A percentile compares a stretch with the other conserved stretches of the same genome.
Evolutionary conservation across 2,888 invertebrate genomes (phyloP).

Genomic region (Reticulitermes lucifugus): DNA sequence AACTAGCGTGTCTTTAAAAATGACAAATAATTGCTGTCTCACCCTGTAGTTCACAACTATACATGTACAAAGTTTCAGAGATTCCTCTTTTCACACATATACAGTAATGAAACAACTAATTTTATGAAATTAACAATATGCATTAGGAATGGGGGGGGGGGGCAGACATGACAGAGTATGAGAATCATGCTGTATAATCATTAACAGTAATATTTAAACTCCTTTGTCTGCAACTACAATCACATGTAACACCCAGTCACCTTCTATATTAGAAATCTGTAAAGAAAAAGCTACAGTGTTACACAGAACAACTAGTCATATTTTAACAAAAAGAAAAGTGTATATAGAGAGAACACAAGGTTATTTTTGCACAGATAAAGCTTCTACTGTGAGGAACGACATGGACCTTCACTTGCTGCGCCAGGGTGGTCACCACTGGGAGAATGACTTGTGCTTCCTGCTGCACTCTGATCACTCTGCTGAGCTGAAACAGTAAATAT

Average conservation of each 20-base stretch:
- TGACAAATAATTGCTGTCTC: too few species aligned
- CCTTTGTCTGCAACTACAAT: neutral
- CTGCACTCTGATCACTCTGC: constrained; percentile 23
- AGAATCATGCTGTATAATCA: neutral
- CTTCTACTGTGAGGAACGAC: neutral
- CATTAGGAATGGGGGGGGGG: too few species aligned
- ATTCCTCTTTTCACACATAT: too few species aligned
- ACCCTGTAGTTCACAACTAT: too few species aligned
- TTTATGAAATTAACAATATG: neutral
- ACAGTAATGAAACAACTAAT: neutral
- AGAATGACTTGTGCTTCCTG: constrained; percentile 1
- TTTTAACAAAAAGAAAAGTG: neutral
- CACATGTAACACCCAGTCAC: neutral
- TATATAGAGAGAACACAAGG: neutral
- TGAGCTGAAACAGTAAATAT: constrained; percentile 16
- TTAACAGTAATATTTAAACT: neutral
- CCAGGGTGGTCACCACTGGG: constrained; percentile 12
- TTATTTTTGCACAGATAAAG: neutral
- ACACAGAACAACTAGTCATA: neutral
- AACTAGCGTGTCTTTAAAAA: too few species aligned
- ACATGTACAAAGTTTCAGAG: too few species aligned
- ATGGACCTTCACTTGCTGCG: constrained; percentile 3
- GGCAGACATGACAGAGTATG: neutral
- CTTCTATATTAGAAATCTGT: neutral
- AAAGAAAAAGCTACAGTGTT: neutral